phyloP scores from a whole-genome alignment of 2,888 invertebrate species.

The Antheraea assamensis region DNA sequence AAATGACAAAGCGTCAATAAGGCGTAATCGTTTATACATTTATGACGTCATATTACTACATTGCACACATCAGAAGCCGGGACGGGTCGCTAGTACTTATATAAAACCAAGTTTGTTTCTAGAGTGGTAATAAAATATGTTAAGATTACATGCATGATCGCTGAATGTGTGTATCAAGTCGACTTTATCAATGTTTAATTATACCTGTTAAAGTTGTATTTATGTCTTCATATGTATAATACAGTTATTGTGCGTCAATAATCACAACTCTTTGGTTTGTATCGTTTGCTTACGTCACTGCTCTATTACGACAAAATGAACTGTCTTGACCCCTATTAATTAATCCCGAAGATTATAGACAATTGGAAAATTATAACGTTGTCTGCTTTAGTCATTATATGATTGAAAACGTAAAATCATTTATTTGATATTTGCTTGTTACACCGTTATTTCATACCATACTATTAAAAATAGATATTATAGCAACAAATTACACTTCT shows the following conservation, averaged over 20 bases:
- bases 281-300: slow-evolving; percentile 15
- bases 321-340: slow-evolving; percentile 20
- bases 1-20: no score
- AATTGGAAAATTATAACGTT: neutral
- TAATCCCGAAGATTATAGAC: slow-evolving; percentile 14
- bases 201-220: neutral
- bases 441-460: neutral
- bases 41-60: no score
- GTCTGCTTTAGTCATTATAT: neutral
- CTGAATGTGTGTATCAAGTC: neutral
- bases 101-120: neutral
- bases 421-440: neutral
- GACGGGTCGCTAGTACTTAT: neutral
- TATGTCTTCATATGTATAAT: neutral
- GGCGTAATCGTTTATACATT: no score
- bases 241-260: neutral
- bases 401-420: neutral
- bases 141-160: slow-evolving; percentile 11
- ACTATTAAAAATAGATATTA: neutral
- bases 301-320: slow-evolving; percentile 20
- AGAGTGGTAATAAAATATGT: neutral
- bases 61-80: no score
- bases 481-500: neutral
- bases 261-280: slow-evolving; percentile 13
- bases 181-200: slow-evolving; percentile 8